phyloP scores from a whole-genome alignment of 1,140 invertebrate genomes.

The Saccostrea echinata region DNA sequence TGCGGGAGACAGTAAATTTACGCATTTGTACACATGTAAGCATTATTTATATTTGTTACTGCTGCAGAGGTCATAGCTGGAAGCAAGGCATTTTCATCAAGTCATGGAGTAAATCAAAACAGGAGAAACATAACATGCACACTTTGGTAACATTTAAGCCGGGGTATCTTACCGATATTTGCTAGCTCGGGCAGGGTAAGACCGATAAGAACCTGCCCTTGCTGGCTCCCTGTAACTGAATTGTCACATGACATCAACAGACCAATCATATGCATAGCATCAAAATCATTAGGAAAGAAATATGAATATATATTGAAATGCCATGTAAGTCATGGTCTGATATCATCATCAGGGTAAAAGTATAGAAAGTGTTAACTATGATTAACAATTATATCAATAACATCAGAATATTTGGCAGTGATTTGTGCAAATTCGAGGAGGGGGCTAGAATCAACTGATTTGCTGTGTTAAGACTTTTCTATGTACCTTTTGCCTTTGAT shows the following conservation, averaged over 20 bases:
- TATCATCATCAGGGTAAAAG: not conserved
- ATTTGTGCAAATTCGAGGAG: not conserved
- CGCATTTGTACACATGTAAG: not conserved
- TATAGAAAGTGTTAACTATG: not conserved
- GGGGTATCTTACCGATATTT: constrained; percentile 11
- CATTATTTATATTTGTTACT: not conserved
- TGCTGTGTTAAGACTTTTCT: not conserved
- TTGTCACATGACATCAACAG: not conserved
- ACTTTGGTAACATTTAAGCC: not conserved
- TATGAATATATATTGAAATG: not conserved
- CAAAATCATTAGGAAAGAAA: constrained; percentile 1
- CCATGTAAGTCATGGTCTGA: not conserved
- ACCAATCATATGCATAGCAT: not conserved
- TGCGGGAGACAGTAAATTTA: not conserved
- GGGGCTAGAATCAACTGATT: not conserved
- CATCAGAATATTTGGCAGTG: not conserved
- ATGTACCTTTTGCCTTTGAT: constrained; percentile 31
- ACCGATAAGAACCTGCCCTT: constrained; percentile 7
- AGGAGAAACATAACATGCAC: not conserved
- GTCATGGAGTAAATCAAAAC: not conserved
- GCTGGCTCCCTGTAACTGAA: constrained; percentile 37
- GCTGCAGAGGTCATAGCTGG: too few relatives aligned
- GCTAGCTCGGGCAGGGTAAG: not conserved
- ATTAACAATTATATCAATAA: not conserved
- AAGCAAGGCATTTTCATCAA: not conserved